Percentiles rank a stretch among this genome's conserved stretches.
Conservation (phyloP, 2,888 invertebrate genomes). For the Calameuta pallipes region DNA sequence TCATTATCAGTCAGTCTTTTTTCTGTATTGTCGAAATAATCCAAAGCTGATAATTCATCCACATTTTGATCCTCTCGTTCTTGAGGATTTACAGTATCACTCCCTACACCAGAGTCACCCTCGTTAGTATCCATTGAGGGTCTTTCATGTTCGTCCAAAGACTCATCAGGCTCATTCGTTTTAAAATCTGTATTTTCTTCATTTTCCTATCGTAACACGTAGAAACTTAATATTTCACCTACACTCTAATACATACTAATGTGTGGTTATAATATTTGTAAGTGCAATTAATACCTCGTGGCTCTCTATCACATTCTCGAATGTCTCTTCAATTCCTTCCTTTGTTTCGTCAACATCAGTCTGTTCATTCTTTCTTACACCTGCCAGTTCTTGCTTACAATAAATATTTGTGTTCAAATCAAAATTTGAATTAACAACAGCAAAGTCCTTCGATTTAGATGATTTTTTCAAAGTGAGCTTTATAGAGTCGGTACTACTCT, state of each 20-base stretch:
- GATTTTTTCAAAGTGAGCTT: slow-evolving; percentile 59
- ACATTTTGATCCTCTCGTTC: slow-evolving; percentile 62
- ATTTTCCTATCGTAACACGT: slow-evolving; percentile 39
- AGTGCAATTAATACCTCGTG: slow-evolving; percentile 47
- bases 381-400: slow-evolving; percentile 51
- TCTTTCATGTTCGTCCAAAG: slow-evolving; percentile 54
- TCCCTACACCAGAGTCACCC: slow-evolving; percentile 64
- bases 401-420: slow-evolving; percentile 32
- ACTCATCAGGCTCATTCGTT: slow-evolving; percentile 48
- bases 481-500: slow-evolving; percentile 45
- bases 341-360: slow-evolving; percentile 50
- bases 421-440: slow-evolving; percentile 53
- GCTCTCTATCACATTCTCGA: slow-evolving; percentile 60
- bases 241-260: background rate
- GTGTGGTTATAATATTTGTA: background rate
- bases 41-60: slow-evolving; percentile 51
- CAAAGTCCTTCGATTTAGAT: slow-evolving; percentile 52
- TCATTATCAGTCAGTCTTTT: slow-evolving; percentile 48
- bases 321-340: slow-evolving; percentile 46
- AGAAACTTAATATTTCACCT: background rate
- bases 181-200: slow-evolving; percentile 48
- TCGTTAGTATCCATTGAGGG: slow-evolving; percentile 60
- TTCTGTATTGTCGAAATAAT: slow-evolving; percentile 39
- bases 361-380: slow-evolving; percentile 52
- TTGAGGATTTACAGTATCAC: slow-evolving; percentile 62